These are phyloP conservation scores for Piezodorus guildinii DNA, from an alignment of 1,140 invertebrate genomes.

Conservation along the genomic window DNA sequence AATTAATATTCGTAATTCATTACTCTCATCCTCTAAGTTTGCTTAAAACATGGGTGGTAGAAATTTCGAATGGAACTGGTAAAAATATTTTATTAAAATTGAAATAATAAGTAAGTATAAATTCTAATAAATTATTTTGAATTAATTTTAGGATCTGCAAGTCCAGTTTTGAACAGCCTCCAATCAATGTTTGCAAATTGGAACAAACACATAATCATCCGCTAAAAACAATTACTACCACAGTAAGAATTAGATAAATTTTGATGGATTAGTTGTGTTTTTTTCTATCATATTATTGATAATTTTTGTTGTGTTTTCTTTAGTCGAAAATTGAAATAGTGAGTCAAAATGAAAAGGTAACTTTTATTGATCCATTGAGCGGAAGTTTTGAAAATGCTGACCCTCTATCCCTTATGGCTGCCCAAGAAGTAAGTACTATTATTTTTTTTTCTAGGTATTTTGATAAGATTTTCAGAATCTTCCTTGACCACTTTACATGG, in stretches of 20 bases:
- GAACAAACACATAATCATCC: background rate
- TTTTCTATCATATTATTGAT: background rate
- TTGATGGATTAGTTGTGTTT: background rate
- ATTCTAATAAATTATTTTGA: background rate
- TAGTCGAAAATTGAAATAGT: background rate
- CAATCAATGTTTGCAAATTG: background rate
- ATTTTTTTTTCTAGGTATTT: background rate
- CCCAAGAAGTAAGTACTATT: constrained; percentile 40
- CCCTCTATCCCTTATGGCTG: constrained; percentile 52
- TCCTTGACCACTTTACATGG: too few species aligned
- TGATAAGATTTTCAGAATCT: too few species aligned
- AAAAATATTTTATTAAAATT: background rate
- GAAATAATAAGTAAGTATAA: background rate
- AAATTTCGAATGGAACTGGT: constrained; percentile 10
- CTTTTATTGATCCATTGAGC: constrained; percentile 41
- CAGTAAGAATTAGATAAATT: background rate
- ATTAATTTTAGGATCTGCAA: constrained; percentile 4
- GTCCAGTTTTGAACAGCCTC: background rate
- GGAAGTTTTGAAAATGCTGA: constrained; percentile 57
- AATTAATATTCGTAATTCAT: too few species aligned
- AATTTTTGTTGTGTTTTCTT: background rate
- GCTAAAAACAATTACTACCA: background rate
- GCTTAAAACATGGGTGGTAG: background rate
- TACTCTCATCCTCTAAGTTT: background rate
- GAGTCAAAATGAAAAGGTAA: background rate